Evolutionary conservation across 2,888 invertebrate species (phyloP).

Genomic region (Spodoptera exigua): DNA sequence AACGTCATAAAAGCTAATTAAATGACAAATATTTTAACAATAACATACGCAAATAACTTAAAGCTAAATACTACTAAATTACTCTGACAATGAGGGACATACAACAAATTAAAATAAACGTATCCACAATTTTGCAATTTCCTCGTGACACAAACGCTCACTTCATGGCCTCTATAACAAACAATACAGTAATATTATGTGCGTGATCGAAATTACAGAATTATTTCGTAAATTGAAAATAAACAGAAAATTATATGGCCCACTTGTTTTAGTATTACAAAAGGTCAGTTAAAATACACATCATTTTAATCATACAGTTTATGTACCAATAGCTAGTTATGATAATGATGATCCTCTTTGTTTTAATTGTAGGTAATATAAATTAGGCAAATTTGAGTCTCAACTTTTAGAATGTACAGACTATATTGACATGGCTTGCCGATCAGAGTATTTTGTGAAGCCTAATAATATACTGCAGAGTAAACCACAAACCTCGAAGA

Average conservation of each 20-base stretch:
- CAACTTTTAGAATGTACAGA: no score
- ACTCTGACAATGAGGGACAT: constrained; percentile 27
- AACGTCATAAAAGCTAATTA: not conserved
- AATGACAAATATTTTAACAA: constrained; percentile 6
- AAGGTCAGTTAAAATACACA: constrained; percentile 44
- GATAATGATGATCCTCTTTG: constrained; percentile 1
- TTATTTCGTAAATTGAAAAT: constrained; percentile 67
- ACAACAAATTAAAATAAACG: constrained; percentile 41
- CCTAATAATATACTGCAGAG: constrained; percentile 1
- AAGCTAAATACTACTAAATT: constrained; percentile 16
- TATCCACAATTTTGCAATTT: constrained; percentile 38
- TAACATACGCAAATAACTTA: constrained; percentile 2
- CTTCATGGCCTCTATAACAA: constrained; percentile 57
- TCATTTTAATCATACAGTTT: constrained; percentile 37
- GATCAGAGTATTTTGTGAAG: constrained; percentile 4
- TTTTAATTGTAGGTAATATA: no score
- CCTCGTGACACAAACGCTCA: constrained; percentile 38
- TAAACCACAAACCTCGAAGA: no score
- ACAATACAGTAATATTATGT: constrained; percentile 58
- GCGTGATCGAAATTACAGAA: constrained; percentile 61
- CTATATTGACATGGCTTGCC: not conserved
- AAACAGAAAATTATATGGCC: constrained; percentile 54
- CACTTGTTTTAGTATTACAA: constrained; percentile 46
- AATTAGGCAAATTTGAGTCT: no score
- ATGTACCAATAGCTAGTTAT: constrained; percentile 8